These are phyloP conservation scores for Circaetus gallicus DNA, from an alignment of 2,113 vertebrate genomes.

Conservation along the genomic window DNA sequence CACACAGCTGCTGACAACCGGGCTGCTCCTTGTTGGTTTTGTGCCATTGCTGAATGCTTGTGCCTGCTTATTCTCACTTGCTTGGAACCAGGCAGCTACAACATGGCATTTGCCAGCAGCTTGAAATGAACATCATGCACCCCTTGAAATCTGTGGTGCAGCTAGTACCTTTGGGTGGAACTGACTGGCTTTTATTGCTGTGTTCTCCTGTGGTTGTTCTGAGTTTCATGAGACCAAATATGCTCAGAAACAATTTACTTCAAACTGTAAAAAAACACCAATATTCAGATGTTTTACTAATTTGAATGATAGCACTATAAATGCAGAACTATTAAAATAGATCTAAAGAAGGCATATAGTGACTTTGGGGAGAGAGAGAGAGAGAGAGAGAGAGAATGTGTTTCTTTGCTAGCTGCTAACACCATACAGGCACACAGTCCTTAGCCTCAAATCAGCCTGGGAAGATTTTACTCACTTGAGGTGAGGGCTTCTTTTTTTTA, in stretches of 20 bases:
- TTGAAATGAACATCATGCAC: neutral
- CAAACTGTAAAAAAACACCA: neutral
- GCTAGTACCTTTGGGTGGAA: neutral
- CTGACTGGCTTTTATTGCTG: neutral
- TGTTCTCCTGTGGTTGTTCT: neutral
- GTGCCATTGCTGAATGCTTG: neutral
- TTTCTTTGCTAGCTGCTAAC: neutral
- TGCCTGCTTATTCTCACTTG: conserved; percentile 57
- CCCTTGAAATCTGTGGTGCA: neutral
- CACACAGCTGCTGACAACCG: conserved; percentile 33
- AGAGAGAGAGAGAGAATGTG: neutral
- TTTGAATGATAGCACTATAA: neutral
- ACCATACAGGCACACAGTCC: neutral
- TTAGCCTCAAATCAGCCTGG: neutral
- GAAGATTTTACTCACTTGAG: neutral
- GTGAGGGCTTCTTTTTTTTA: neutral
- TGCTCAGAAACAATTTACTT: neutral
- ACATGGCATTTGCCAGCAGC: conserved; percentile 22
- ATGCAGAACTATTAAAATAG: neutral
- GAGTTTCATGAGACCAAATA: neutral
- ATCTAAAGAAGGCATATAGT: neutral
- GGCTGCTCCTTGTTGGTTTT: conserved; percentile 32
- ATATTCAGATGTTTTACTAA: neutral
- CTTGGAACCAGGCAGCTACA: conserved; percentile 43
- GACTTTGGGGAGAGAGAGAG: neutral